These are phyloP conservation scores for Lophius piscatorius DNA, from an alignment of 2,113 vertebrate species.

Conservation along the genomic window DNA sequence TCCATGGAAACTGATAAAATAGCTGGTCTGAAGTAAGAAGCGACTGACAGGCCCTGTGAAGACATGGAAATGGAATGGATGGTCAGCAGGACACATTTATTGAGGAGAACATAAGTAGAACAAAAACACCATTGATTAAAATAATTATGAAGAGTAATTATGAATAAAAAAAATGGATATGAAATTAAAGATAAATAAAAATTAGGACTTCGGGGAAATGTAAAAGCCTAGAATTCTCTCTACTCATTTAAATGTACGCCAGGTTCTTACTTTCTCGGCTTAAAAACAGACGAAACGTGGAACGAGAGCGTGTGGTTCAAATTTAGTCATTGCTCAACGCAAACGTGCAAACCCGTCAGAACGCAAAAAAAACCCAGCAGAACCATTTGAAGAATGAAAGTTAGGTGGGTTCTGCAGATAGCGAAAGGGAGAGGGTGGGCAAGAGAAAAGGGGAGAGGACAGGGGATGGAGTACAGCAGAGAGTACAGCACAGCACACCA, in stretches of 20 bases:
- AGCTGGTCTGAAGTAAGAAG: constrained; percentile 42
- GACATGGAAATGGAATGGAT: constrained; percentile 30
- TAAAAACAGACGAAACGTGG: neutral
- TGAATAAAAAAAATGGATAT: neutral
- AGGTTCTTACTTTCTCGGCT: neutral
- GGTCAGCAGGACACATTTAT: constrained; percentile 24
- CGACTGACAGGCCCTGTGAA: constrained; percentile 47
- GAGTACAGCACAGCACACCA: constrained; percentile 75
- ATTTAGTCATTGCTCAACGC: neutral
- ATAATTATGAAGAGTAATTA: no score
- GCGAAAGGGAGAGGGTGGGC: constrained; percentile 63
- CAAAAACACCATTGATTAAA: no score
- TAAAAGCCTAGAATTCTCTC: neutral
- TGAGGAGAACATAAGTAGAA: neutral
- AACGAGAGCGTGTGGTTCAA: neutral
- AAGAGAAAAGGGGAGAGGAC: constrained; percentile 61
- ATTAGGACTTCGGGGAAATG: no score
- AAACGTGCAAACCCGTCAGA: neutral
- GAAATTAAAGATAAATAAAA: no score
- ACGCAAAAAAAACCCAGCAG: neutral
- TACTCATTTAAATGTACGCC: neutral
- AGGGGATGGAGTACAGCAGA: constrained; percentile 64
- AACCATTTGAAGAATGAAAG: constrained; percentile 51
- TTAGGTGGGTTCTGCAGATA: constrained; percentile 64
- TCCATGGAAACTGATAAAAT: constrained; percentile 80